Base-by-base conservation (phyloP, 2,888 invertebrate species). In the Brachypalpus laphriformis region DNA sequence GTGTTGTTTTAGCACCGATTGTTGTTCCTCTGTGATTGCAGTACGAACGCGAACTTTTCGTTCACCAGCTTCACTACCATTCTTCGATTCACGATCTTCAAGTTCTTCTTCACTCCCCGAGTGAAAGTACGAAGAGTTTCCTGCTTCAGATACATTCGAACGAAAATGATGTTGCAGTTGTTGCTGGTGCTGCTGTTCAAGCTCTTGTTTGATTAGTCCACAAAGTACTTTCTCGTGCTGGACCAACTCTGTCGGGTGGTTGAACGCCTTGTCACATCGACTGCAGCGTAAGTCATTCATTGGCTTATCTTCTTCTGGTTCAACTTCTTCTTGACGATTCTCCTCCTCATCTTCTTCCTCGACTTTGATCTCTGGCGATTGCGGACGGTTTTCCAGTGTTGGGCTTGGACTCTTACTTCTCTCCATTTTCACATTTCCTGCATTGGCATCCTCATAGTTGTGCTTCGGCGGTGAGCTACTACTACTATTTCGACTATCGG, bases 11-110 rank as follows among this genome's bases (percentile, higher is more conserved):
- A 99, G 93, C 71, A 98, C 94, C 49, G 95, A 94, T 89, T 98
- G 95, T 91, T 99, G 99, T 90, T 98, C 98, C 89, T 99, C 99
- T 49, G 97, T 97, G 86, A 99, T 96, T 87, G 98, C 95, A 6
- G 98, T 98, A 77, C 99, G 94, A 1, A 98, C 98, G 88, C 99
- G 94, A 11, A 97, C 97, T 91, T 97, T 96, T 87, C 96, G 94
- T 45, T 96, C 96, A 18, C 93, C 93, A 42, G 93, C 93, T 88
- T 95, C 95, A 65, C 93, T 93, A 68, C 89, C 90, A 74, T 90
- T 89, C 34, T 93, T 93, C 89, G 93, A 93, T 87, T 94, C 94
- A 57, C 89, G 91, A 87, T 93, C 93, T 25, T 92, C 92, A 20
- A 92, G 92, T 87, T 94, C 95, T 85, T 94, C 95, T 88, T 94